Evolutionary conservation across 2,113 vertebrate species (phyloP), one percentile per base, ranked within the genome.

Genomic region (Catharus bicknelli): DNA sequence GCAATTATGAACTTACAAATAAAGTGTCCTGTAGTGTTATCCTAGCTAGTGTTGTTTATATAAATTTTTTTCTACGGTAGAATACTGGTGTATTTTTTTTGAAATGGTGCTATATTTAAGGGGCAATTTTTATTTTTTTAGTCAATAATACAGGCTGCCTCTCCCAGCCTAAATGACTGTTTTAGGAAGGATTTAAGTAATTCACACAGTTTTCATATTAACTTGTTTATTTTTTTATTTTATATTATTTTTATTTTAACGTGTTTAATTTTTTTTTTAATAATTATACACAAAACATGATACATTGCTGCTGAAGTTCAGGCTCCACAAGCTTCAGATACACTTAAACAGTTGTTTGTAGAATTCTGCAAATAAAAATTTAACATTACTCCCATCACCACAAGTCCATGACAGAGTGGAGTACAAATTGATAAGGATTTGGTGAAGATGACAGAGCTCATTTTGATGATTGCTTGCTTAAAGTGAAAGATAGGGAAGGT

Each of bases 1-100:
- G 20, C 50, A 53, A 63, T 94, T 82, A 76, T 20, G 25, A 86
- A 55, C 11, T 61, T 32, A 70, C 5, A 74, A 96, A 96, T 96
- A 95, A 94, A 94, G 32, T 43, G 15, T 79, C 43, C 73, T 86
- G 11, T 43, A 83, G 53, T 45, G 54, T 79, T 63, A 61, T 82
- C 59, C 12, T 38, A 63, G 45, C 38, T 72, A 58, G 23, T 64
- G 69, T 23, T 90, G 59, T 83, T 66, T 36, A 34, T 80, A 54
- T n/a, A 10, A 17, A 10, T 72, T 50, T 89, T 90, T 92, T 79
- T 45, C 58, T 83, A 2, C 30, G 72, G 36, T 42, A 58, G 58
- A 84, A 82, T 61, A 72, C 13, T 5, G 13, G 2, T 23, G 13
- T 48, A 34, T 17, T 11, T 77, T 79, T 82, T 80, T 86, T 2